Evolutionary conservation across 2,113 vertebrate species (phyloP).

Genomic region (Naja naja): DNA sequence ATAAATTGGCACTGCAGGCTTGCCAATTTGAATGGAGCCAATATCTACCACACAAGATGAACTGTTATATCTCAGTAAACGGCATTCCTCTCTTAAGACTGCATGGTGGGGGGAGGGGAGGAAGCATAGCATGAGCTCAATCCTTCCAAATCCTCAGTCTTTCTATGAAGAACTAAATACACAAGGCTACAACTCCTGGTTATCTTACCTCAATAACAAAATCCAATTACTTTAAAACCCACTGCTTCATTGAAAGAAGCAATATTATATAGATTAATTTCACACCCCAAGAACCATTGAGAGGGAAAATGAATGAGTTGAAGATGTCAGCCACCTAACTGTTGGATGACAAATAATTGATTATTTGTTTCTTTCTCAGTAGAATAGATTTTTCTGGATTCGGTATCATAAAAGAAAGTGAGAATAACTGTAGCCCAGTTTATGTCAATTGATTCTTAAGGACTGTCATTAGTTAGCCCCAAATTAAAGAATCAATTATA

Average conservation of each 20-base stretch:
- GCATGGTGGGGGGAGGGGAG: neutral
- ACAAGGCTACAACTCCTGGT: neutral
- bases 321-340: neutral
- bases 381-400: neutral
- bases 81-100: neutral
- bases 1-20: constrained; percentile 54
- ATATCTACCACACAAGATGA: constrained; percentile 1
- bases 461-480: neutral
- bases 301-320: neutral
- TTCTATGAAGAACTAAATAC: neutral
- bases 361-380: neutral
- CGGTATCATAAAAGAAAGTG: rapidly evolving
- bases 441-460: neutral
- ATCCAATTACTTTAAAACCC: neutral
- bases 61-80: constrained; percentile 3
- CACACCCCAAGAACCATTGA: rapidly evolving
- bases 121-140: neutral
- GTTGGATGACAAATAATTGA: neutral
- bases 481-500: constrained; percentile 29
- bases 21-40: constrained; percentile 32
- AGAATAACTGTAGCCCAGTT: neutral
- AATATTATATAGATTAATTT: constrained; percentile 13
- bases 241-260: neutral
- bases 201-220: neutral
- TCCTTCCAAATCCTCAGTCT: neutral